phyloP scores from a whole-genome alignment of 2,888 invertebrate genomes.

The Agrenia bidenticulata region DNA sequence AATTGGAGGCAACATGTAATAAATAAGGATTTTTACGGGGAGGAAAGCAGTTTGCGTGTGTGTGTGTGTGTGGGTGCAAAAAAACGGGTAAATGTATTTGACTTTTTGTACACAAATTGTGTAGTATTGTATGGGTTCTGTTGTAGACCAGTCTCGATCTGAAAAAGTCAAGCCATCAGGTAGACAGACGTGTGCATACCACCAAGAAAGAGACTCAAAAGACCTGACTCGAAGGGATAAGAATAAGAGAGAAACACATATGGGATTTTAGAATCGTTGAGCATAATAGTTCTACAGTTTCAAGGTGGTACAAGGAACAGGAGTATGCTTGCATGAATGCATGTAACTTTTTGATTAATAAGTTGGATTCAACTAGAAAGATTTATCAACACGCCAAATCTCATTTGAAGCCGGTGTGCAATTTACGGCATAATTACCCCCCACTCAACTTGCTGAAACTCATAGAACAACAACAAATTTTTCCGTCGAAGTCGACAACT shows the following conservation, averaged over 20 bases:
- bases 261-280: too few relatives aligned
- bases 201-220: too few relatives aligned
- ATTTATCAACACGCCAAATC: constrained; percentile 53
- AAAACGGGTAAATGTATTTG: too few relatives aligned
- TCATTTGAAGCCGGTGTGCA: constrained; percentile 52
- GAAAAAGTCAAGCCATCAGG: too few relatives aligned
- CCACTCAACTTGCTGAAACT: constrained; percentile 25
- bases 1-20: neutral
- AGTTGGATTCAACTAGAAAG: constrained; percentile 26
- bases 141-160: too few relatives aligned
- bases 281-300: too few relatives aligned
- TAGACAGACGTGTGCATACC: too few relatives aligned
- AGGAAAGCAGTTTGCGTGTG: neutral
- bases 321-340: constrained; percentile 11
- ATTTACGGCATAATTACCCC: constrained; percentile 52
- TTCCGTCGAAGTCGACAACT: neutral
- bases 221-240: too few relatives aligned
- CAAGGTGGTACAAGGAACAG: neutral
- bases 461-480: constrained; percentile 10
- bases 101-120: too few relatives aligned
- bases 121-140: too few relatives aligned
- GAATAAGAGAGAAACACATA: too few relatives aligned
- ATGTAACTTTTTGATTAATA: constrained; percentile 32
- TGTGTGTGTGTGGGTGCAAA: too few relatives aligned
- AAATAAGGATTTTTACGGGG: constrained; percentile 7